Conservation (phyloP, 2,113 vertebrate genomes). For the Ramphastos sulfuratus region DNA sequence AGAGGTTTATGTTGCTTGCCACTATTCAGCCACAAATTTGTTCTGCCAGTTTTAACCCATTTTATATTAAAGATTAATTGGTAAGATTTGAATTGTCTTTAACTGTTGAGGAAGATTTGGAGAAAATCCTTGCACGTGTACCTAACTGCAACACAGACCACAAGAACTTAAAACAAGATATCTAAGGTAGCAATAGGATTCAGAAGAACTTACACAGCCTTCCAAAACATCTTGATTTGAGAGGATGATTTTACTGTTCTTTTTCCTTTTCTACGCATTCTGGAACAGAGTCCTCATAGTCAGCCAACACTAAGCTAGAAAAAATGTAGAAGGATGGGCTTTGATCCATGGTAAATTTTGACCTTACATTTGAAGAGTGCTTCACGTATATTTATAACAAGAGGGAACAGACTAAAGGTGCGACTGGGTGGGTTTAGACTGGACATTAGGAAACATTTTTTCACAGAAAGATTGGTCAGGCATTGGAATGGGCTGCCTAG, state of each 20-base stretch:
- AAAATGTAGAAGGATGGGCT: background rate
- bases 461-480: too few relatives aligned
- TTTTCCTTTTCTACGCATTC: background rate
- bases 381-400: background rate
- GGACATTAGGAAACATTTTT: too few relatives aligned
- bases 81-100: background rate
- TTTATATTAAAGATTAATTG: slow-evolving; percentile 29
- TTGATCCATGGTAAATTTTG: background rate
- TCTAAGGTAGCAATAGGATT: background rate
- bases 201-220: background rate
- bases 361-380: background rate
- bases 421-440: too few relatives aligned
- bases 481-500: too few relatives aligned
- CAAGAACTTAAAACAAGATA: background rate
- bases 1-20: background rate
- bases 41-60: background rate
- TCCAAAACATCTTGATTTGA: background rate
- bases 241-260: background rate
- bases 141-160: background rate
- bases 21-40: background rate
- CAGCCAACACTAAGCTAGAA: background rate
- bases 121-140: background rate
- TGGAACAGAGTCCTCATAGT: background rate
- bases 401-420: too few relatives aligned
- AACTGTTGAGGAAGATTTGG: background rate